These are phyloP conservation scores for Euborellia annulipes DNA, from an alignment of 1,140 invertebrate species.

Conservation along the genomic window DNA sequence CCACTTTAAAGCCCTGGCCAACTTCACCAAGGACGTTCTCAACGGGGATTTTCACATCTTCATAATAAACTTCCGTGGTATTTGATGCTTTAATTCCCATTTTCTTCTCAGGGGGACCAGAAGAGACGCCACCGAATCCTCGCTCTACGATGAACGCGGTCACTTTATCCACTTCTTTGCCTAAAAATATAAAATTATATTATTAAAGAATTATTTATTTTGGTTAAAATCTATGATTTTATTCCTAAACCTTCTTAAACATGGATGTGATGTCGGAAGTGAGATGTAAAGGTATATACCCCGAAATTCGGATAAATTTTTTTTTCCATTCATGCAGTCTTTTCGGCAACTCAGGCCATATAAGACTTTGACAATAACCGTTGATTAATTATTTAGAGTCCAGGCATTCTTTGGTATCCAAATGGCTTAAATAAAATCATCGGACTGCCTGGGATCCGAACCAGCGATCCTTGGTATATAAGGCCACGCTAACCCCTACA, in stretches of 20 bases:
- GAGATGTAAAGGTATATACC: too few species aligned
- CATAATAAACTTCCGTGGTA: conserved; percentile 92
- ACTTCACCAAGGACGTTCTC: conserved; percentile 89
- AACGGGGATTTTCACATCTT: conserved; percentile 86
- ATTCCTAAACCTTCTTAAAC: not conserved
- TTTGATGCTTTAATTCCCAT: conserved; percentile 99
- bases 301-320: too few species aligned
- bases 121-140: conserved; percentile 83
- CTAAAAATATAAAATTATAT: conserved; percentile 23
- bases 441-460: too few species aligned
- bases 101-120: conserved; percentile 92
- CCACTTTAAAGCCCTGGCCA: conserved; percentile 97
- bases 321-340: too few species aligned
- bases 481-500: too few species aligned
- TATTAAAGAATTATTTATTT: not conserved
- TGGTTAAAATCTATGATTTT: conserved; percentile 36
- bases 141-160: conserved; percentile 97
- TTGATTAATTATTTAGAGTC: too few species aligned
- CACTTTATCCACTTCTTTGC: conserved; percentile 51
- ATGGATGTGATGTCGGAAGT: too few species aligned
- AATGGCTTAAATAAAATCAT: too few species aligned
- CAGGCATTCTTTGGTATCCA: too few species aligned
- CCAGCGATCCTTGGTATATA: too few species aligned
- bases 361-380: too few species aligned
- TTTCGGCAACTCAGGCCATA: too few species aligned